A percentile compares a stretch with the other conserved stretches of the same genome.
These are phyloP conservation scores for Gobio occitaniae DNA, from an alignment of 2,797 vertebrate species.

Conservation along the genomic window DNA sequence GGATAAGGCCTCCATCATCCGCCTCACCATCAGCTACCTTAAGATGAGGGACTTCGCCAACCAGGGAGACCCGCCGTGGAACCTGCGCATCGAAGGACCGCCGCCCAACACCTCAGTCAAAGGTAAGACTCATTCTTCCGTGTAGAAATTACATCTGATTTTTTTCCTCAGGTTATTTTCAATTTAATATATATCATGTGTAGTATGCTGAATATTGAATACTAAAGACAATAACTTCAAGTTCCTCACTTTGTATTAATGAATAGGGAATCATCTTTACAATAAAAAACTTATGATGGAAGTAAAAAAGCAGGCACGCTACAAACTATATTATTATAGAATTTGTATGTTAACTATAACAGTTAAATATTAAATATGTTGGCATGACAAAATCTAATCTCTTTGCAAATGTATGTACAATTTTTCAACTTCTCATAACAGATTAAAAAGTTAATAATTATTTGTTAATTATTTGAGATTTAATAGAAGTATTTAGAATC, in stretches of 20 bases:
- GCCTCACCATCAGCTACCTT: slow-evolving; percentile 98
- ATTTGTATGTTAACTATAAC: neutral
- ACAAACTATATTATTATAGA: neutral
- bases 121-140: slow-evolving; percentile 77
- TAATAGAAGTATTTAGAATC: too few relatives aligned
- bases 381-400: too few relatives aligned
- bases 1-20: slow-evolving; percentile 98
- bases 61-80: slow-evolving; percentile 97
- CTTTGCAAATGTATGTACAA: neutral
- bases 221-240: neutral
- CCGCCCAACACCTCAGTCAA: slow-evolving; percentile 98
- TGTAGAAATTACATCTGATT: neutral
- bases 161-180: neutral
- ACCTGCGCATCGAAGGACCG: slow-evolving; percentile 94
- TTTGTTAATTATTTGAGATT: too few relatives aligned
- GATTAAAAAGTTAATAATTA: neutral
- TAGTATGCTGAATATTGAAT: neutral
- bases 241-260: neutral
- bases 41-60: slow-evolving; percentile 99
- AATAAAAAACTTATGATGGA: neutral
- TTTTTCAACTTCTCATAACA: neutral
- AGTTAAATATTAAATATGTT: neutral
- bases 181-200: neutral
- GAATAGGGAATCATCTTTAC: neutral
- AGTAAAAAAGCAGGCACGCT: neutral